Conservation (phyloP, 2,888 invertebrate genomes). For the Mylabris sibirica region DNA sequence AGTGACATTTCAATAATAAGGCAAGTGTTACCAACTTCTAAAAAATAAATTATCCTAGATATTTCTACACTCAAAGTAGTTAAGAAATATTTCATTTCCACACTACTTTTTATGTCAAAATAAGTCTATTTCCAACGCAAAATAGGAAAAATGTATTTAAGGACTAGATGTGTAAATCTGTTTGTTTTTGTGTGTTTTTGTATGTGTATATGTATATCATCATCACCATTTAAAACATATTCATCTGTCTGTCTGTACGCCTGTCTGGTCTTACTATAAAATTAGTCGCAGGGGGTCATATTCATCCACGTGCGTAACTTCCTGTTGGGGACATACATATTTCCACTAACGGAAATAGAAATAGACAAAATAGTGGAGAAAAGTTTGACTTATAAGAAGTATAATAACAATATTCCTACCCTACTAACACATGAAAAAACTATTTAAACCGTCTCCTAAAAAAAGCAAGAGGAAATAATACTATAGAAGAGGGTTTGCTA, state of each 20-base stretch:
- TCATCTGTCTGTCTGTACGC: conserved; percentile 19
- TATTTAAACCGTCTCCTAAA: too few species aligned
- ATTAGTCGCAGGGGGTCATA: conserved; percentile 29
- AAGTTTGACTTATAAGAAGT: conserved; percentile 11
- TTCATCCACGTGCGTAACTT: conserved; percentile 37
- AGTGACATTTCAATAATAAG: too few species aligned
- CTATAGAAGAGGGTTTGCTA: too few species aligned
- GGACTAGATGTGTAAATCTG: background rate
- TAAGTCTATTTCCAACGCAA: too few species aligned
- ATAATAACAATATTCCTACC: background rate
- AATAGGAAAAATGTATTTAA: conserved; percentile 26
- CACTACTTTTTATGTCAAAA: too few species aligned
- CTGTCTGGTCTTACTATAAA: background rate
- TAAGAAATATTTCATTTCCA: too few species aligned
- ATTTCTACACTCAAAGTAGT: too few species aligned
- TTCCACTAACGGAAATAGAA: conserved; percentile 36
- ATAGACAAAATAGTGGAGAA: conserved; percentile 23
- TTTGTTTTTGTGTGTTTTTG: too few species aligned
- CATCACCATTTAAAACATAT: conserved; percentile 11
- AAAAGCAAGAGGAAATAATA: too few species aligned
- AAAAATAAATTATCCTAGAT: too few species aligned
- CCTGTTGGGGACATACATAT: conserved; percentile 20
- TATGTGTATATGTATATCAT: background rate
- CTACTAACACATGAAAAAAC: background rate
- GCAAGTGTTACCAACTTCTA: too few species aligned